A percentile compares a stretch with the other conserved stretches of the same genome.
Evolutionary conservation across 1,140 invertebrate genomes (phyloP).

Genomic region (Drosophila pseudoananassae): DNA sequence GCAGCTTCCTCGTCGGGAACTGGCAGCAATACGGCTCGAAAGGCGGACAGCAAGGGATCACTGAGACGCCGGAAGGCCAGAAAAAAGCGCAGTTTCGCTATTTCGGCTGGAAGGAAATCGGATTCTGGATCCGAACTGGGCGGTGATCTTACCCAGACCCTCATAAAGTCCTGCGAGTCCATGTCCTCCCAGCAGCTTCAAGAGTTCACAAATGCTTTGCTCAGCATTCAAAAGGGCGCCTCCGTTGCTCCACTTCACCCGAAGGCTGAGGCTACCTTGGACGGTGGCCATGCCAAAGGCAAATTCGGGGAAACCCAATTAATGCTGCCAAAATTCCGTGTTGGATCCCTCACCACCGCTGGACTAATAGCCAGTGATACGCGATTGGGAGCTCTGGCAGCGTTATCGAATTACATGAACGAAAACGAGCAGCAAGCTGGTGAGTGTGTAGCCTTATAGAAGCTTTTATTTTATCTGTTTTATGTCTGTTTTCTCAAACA

Average conservation of each 20-base stretch:
- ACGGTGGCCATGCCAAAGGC: constrained; percentile 7
- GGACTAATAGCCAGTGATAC: constrained; percentile 64
- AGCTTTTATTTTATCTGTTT: constrained; percentile 22
- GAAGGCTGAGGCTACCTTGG: constrained; percentile 44
- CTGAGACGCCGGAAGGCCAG: constrained; percentile 88
- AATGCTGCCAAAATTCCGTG: constrained; percentile 86
- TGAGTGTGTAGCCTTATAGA: constrained; percentile 40
- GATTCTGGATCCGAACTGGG: constrained; percentile 86
- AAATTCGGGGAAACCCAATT: constrained; percentile 82
- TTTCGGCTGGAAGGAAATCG: constrained; percentile 84
- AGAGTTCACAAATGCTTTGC: constrained; percentile 75
- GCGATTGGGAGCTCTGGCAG: constrained; percentile 76
- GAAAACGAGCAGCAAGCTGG: constrained; percentile 80
- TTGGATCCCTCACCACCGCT: constrained; percentile 85
- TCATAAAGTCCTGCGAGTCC: constrained; percentile 80
- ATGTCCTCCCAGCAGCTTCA: constrained; percentile 85
- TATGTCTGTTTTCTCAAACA: constrained; percentile 58
- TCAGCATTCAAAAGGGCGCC: constrained; percentile 67
- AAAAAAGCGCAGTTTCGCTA: constrained; percentile 84
- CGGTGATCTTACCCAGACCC: constrained; percentile 67
- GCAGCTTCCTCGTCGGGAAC: constrained; percentile 71
- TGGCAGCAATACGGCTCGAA: constrained; percentile 72
- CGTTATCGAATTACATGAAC: constrained; percentile 78
- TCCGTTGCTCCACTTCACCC: constrained; percentile 20
- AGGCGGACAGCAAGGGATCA: constrained; percentile 84